Evolutionary conservation across 2,797 vertebrate genomes (phyloP).

Genomic region (Epinephelus awoara): DNA sequence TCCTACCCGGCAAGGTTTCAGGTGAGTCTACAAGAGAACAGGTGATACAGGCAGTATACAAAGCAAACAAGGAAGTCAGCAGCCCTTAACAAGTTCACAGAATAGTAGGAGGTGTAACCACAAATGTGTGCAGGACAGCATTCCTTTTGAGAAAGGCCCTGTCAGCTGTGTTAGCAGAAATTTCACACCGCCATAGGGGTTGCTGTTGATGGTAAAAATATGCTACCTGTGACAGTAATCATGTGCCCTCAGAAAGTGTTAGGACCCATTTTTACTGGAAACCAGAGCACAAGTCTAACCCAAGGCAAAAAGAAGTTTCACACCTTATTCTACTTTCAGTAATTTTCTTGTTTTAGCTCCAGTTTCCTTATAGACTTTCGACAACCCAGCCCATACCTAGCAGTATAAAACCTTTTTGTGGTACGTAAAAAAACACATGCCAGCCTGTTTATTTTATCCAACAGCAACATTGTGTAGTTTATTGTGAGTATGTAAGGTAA

Average conservation of each 20-base stretch:
- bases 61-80: slow-evolving; percentile 31
- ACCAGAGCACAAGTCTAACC: not conserved
- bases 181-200: slow-evolving; percentile 28
- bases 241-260: not conserved
- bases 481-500: not conserved
- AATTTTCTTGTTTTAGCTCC: too few species aligned
- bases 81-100: not conserved
- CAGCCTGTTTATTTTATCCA: not conserved
- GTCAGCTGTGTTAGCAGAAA: slow-evolving; percentile 16
- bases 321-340: too few species aligned
- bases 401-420: too few species aligned
- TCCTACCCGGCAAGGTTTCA: not conserved
- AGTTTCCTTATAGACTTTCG: not conserved
- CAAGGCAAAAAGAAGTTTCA: too few species aligned
- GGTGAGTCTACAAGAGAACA: slow-evolving; percentile 7
- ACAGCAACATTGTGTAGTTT: not conserved
- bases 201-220: slow-evolving; percentile 59
- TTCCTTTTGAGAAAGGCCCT: slow-evolving; percentile 51
- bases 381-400: not conserved
- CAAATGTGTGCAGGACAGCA: slow-evolving; percentile 57
- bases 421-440: too few species aligned
- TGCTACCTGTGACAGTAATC: not conserved
- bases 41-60: slow-evolving; percentile 11
- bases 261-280: not conserved
- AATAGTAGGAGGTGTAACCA: slow-evolving; percentile 32